Evolutionary conservation across 2,113 vertebrate species (phyloP).

Genomic region (Chloropsis hardwickii): DNA sequence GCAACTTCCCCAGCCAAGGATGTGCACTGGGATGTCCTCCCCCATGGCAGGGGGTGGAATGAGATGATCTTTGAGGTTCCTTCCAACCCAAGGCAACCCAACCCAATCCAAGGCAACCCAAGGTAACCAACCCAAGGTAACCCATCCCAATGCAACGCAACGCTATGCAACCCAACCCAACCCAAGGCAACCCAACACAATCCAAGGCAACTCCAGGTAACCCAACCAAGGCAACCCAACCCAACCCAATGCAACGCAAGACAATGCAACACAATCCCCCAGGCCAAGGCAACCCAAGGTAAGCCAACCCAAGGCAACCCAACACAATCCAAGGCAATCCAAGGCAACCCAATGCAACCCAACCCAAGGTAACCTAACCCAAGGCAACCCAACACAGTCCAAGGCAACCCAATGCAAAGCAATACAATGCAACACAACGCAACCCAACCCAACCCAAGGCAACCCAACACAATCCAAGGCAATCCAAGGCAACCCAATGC

Average conservation of each 20-base stretch:
- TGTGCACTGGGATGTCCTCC: neutral
- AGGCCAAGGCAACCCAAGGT: neutral
- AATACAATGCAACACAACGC: accelerated
- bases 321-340: accelerated
- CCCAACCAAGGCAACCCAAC: accelerated
- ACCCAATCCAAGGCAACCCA: neutral
- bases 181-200: accelerated
- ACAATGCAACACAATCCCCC: neutral
- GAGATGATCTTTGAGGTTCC: neutral
- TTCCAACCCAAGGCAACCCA: neutral
- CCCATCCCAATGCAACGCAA: neutral
- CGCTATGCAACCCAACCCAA: accelerated
- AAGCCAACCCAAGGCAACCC: accelerated
- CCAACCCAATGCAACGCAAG: accelerated
- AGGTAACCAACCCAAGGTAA: neutral
- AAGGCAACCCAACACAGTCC: accelerated
- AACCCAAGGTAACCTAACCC: accelerated
- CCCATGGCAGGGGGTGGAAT: neutral
- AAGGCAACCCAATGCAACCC: neutral
- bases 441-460: accelerated
- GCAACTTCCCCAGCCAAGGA: accelerated
- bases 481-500: accelerated
- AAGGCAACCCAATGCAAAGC: accelerated
- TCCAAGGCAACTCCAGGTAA: too few species aligned
- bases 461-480: accelerated